Base-by-base conservation (phyloP, 1,140 invertebrate species). In the Procambarus virginalis region DNA sequence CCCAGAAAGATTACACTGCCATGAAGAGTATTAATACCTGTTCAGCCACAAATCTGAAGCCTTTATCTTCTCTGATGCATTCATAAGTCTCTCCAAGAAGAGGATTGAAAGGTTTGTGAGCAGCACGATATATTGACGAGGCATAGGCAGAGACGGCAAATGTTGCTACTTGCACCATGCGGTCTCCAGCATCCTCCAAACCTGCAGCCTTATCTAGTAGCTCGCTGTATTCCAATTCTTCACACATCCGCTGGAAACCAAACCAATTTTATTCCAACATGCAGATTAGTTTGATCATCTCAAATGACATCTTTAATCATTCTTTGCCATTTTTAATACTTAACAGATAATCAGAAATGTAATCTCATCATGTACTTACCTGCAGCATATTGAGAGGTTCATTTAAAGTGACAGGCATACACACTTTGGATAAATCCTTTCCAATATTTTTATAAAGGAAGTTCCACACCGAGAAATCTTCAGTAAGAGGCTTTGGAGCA, bases 51-150 rank as follows among this genome's bases (percentile, higher is more conserved):
- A 97, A 97, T 87, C 95, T 93, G 94, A 97, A 98, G 2, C 96
- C 96, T 93, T 96, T 95, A 93, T 97, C 97, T 92, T 96, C 96
- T 68, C 95, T 92, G 60, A 96, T 95, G 93, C 96, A 97, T 94
- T 98, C 97, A 94, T 96, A 98, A 0, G 97, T 98, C 94, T 98
- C 97, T 3, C 96, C 97, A 45, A 98, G 94, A 70, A 98, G 93
- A 51, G 97, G 97, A 95, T 98, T 98, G 94, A 98, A 98, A 2
- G 97, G 97, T 93, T 98, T 98, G 93, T 96, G 97, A 34, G 97
- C 96, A 34, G 97, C 96, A 78, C 97, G 94, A 92, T 96, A 96
- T 92, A 96, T 96, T 46, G 96, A 96, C 4, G 96, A 96, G 0
- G 96, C 96, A 93, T 97, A 97, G n/a, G 96, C 95, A 48, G 96